Evolutionary conservation across 2,888 invertebrate genomes (phyloP), one percentile per base, ranked within the genome.

Genomic region (Drosophila neutralis): DNA sequence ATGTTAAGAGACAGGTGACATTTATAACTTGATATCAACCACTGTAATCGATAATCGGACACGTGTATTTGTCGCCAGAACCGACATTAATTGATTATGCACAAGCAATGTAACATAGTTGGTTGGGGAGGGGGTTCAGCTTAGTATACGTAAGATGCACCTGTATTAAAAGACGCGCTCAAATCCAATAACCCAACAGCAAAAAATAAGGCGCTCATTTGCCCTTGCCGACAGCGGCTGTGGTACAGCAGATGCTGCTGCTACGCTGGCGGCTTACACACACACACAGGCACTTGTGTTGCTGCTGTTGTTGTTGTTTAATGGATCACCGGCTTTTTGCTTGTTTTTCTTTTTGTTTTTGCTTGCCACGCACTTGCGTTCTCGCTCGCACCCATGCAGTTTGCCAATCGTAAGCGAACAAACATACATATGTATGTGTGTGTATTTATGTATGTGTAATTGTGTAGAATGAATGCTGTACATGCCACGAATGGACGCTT

Each of bases 251-350:
- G 88, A 87, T 85, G 85, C 86, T 83, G 84, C 68, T 81, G 82
- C 85, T 86, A 74, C 76, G 88, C 80, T 85, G 85, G 85, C 85
- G 83, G 73, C 69, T 76, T 54, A 67, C 33, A 73, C 73, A 62
- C 56, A 45, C 42, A 69, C 56, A 36, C 29, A 69, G 21, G 61
- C 63, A 64, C 59, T 70, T 68, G 60, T 67, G 48, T 65, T 53
- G 56, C 69, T 73, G 21, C 13, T 42, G 38, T 40, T 54, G 71
- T 78, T 78, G 76, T 81, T 83, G 76, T 74, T 80, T 73, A 80
- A 89, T 85, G 80, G 87, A 87, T 78, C 87, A 82, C 87, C 87
- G 87, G 87, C 87, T 87, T 89, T 85, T 87, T 87, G 73, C 82
- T 87, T 73, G 76, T 52, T 80, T 77, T 82, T 59, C 78, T 78